Percentiles rank a stretch among this genome's conserved stretches.
Conservation (phyloP, 2,888 invertebrate species). For the Diarsia mendica region DNA sequence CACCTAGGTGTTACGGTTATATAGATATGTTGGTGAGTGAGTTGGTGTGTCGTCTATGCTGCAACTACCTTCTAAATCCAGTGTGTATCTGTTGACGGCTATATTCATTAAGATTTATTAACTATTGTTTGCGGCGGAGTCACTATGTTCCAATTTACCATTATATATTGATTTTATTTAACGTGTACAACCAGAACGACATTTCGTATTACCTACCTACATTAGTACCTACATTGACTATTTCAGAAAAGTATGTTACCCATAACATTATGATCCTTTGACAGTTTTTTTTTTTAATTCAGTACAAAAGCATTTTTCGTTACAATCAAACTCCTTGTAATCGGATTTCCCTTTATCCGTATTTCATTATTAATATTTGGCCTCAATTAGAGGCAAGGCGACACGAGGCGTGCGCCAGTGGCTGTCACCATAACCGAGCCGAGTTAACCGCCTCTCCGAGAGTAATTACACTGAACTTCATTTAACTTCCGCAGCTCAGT, state of each 20-base stretch:
- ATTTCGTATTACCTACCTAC: too few relatives aligned
- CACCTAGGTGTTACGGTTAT: background rate
- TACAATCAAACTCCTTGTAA: slow-evolving; percentile 1
- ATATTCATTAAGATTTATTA: slow-evolving; percentile 37
- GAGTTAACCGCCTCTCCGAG: slow-evolving; percentile 85
- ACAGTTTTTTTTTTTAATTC: slow-evolving; percentile 8
- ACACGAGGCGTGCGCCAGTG: slow-evolving; percentile 71
- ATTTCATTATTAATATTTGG: slow-evolving; percentile 76
- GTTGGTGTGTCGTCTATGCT: too few relatives aligned
- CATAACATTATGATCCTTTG: background rate
- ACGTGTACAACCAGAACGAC: too few relatives aligned
- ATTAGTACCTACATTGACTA: slow-evolving; percentile 1
- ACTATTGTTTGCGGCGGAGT: slow-evolving; percentile 22
- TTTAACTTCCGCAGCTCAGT: slow-evolving; percentile 88
- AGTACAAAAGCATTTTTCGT: slow-evolving; percentile 1
- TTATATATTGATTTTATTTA: background rate
- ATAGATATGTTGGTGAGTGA: background rate
- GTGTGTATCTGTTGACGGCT: slow-evolving; percentile 14
- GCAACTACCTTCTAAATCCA: slow-evolving; percentile 20
- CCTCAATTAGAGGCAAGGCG: slow-evolving; percentile 75
- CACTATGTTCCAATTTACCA: background rate
- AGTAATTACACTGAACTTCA: slow-evolving; percentile 89
- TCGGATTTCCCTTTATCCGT: slow-evolving; percentile 46
- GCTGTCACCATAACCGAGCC: slow-evolving; percentile 83
- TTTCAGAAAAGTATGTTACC: background rate